Conservation (phyloP, 2,113 vertebrate species). For the Chunga burmeisteri region DNA sequence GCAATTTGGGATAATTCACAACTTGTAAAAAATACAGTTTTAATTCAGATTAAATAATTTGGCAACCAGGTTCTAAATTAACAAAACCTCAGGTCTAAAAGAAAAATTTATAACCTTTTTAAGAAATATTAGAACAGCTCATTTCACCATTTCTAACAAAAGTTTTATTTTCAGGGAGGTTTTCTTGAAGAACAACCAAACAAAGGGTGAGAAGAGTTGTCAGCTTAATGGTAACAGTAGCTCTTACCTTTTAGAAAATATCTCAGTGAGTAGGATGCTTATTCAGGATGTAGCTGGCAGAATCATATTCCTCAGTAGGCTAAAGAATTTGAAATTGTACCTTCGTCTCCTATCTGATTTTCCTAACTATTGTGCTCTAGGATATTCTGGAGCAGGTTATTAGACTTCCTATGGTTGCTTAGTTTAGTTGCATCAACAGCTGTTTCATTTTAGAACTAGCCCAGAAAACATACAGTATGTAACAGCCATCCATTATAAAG, state of each 20-base stretch:
- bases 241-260: background rate
- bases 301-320: background rate
- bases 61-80: background rate
- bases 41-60: background rate
- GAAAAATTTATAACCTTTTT: background rate
- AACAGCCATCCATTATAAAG: background rate
- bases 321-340: background rate
- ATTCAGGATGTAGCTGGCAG: background rate
- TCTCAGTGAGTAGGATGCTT: background rate
- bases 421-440: background rate
- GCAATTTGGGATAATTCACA: background rate
- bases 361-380: background rate
- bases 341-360: background rate
- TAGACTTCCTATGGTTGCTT: background rate
- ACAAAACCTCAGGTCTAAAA: background rate
- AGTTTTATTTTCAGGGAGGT: background rate
- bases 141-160: background rate
- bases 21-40: background rate
- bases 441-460: background rate
- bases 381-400: background rate
- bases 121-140: background rate
- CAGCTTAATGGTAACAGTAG: background rate
- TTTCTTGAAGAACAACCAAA: background rate
- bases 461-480: background rate
- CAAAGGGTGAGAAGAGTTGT: background rate